These are phyloP conservation scores for Pempheris klunzingeri DNA, from an alignment of 2,797 vertebrate genomes.

Conservation along the genomic window DNA sequence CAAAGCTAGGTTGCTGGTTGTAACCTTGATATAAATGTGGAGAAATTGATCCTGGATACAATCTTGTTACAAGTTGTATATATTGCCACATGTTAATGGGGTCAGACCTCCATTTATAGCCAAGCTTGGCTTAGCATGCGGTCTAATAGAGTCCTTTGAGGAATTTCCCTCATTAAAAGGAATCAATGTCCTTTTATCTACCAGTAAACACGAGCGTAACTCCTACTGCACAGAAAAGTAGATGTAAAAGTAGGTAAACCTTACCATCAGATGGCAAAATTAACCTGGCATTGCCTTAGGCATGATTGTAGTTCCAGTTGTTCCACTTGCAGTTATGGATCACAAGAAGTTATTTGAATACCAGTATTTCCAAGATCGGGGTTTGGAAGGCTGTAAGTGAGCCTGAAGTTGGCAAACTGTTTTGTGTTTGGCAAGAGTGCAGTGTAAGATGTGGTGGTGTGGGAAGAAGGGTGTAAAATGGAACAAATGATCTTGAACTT, in stretches of 20 bases:
- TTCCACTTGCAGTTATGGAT: neutral
- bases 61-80: neutral
- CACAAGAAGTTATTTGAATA: neutral
- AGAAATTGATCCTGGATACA: neutral
- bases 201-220: neutral
- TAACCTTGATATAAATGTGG: neutral
- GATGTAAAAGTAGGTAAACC: neutral
- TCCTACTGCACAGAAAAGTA: neutral
- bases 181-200: neutral
- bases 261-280: neutral
- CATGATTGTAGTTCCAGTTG: neutral
- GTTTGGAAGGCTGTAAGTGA: constrained; percentile 16
- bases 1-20: neutral
- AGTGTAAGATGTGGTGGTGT: constrained; percentile 31
- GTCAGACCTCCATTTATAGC: neutral
- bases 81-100: neutral
- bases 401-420: constrained; percentile 24
- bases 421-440: constrained; percentile 36
- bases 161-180: neutral
- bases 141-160: neutral
- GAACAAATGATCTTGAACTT: constrained; percentile 56
- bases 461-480: constrained; percentile 35
- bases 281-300: neutral
- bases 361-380: constrained; percentile 6
- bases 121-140: neutral